A percentile compares a stretch with the other conserved stretches of the same genome.
Conservation (phyloP, 2,797 vertebrate species). For the Gymnoscopelus microlampas region DNA sequence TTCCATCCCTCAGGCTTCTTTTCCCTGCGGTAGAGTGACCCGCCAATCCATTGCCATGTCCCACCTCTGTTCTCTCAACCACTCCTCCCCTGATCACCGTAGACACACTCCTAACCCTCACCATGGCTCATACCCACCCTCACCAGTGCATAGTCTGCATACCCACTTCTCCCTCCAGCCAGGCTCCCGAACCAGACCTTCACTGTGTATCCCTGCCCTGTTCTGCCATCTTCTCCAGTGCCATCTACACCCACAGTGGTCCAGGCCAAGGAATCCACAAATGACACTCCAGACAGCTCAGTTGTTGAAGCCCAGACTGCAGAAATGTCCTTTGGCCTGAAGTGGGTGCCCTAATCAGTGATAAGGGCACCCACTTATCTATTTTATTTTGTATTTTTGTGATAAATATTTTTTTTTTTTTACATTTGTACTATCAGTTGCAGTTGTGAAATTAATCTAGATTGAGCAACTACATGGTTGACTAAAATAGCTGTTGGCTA, state of each 20-base stretch:
- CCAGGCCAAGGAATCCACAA: slow-evolving; percentile 42
- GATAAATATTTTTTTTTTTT: too few relatives aligned
- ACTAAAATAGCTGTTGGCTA: too few relatives aligned
- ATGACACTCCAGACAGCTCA: slow-evolving; percentile 48
- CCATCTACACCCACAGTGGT: slow-evolving; percentile 35
- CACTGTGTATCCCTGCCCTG: slow-evolving; percentile 47
- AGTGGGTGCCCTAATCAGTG: too few relatives aligned
- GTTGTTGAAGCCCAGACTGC: slow-evolving; percentile 33
- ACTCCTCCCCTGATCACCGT: slow-evolving; percentile 33
- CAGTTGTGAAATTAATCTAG: too few relatives aligned
- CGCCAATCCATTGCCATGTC: slow-evolving; percentile 44
- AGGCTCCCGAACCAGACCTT: slow-evolving; percentile 43
- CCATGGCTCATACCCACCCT: not conserved
- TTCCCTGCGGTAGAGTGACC: slow-evolving; percentile 56
- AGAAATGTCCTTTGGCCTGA: too few relatives aligned
- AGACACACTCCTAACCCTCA: slow-evolving; percentile 4
- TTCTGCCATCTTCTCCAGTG: not conserved
- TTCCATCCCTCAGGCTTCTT: slow-evolving; percentile 55
- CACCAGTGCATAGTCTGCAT: slow-evolving; percentile 19
- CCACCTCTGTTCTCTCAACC: slow-evolving; percentile 23
- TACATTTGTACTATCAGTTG: too few relatives aligned
- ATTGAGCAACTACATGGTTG: too few relatives aligned
- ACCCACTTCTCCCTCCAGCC: slow-evolving; percentile 2
- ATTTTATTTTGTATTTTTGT: too few relatives aligned
- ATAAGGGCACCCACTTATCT: too few relatives aligned